phyloP scores from a whole-genome alignment of 2,113 vertebrate genomes.

The Pungitius pungitius region DNA sequence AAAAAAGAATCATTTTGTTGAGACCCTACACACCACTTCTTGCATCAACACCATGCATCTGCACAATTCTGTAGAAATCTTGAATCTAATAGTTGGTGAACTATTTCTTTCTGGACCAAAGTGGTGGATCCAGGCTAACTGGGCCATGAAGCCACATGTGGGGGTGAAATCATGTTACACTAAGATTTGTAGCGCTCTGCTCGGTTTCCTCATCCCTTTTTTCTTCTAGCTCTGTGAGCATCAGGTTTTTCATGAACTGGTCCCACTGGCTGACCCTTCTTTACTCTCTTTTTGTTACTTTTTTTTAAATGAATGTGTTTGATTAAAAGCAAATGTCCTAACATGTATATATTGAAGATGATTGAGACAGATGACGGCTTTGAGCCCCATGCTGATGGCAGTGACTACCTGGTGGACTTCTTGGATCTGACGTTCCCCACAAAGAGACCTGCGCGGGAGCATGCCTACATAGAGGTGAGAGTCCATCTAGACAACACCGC shows the following conservation, averaged over 20 bases:
- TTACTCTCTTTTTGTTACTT: background rate
- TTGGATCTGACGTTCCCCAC: constrained; percentile 79
- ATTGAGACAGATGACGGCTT: constrained; percentile 84
- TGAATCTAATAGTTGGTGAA: background rate
- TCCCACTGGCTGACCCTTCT: background rate
- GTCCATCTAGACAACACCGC: background rate
- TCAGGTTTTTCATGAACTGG: background rate
- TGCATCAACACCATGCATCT: no score
- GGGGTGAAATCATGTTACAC: background rate
- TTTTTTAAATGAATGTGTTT: background rate
- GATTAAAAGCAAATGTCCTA: background rate
- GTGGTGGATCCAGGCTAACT: no score
- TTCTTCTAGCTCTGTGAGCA: background rate
- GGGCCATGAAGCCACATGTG: no score
- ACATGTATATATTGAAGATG: constrained; percentile 64
- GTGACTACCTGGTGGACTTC: constrained; percentile 83
- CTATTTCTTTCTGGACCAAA: background rate
- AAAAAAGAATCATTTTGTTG: no score
- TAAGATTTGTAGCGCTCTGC: no score
- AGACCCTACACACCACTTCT: no score
- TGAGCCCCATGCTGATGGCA: constrained; percentile 59
- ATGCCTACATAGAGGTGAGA: constrained; percentile 64
- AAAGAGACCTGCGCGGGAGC: constrained; percentile 75
- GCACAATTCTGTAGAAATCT: no score
- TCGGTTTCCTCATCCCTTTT: background rate